Conservation (phyloP, 2,888 invertebrate species). For the Pyrrhia umbra region DNA sequence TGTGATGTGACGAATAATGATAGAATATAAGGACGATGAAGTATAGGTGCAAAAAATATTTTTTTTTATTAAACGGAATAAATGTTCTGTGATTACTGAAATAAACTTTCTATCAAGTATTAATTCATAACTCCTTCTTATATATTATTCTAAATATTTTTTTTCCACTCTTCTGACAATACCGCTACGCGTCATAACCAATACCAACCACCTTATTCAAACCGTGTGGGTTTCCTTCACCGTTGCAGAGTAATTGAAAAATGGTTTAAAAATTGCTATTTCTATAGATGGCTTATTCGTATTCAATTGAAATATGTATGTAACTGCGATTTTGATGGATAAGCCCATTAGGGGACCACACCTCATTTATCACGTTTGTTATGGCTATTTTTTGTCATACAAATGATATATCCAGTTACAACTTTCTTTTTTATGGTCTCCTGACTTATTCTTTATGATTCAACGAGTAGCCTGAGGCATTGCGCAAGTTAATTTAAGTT, state of each 20-base stretch:
- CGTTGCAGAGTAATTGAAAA: conserved; percentile 52
- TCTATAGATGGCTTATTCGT: conserved; percentile 35
- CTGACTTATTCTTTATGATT: conserved; percentile 37
- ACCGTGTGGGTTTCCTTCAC: conserved; percentile 55
- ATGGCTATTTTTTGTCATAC: conserved; percentile 18
- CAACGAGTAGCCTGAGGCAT: conserved; percentile 20
- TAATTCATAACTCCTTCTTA: neutral
- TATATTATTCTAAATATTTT: neutral
- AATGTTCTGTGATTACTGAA: no score
- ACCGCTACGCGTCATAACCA: conserved; percentile 13
- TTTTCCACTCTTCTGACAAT: neutral
- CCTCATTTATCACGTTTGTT: conserved; percentile 47
- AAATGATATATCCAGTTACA: conserved; percentile 29
- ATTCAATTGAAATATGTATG: conserved; percentile 41
- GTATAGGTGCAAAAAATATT: no score
- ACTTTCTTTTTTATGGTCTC: conserved; percentile 54
- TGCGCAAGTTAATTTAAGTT: neutral
- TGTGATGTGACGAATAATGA: no score
- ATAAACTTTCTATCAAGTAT: conserved; percentile 1
- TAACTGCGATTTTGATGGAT: conserved; percentile 43
- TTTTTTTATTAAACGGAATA: no score
- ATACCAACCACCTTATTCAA: conserved; percentile 17
- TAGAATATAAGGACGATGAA: no score
- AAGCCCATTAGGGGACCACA: conserved; percentile 43
- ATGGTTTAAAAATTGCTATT: conserved; percentile 50